Conservation (phyloP, 2,797 vertebrate species). For the Sphenopsis melanotis region DNA sequence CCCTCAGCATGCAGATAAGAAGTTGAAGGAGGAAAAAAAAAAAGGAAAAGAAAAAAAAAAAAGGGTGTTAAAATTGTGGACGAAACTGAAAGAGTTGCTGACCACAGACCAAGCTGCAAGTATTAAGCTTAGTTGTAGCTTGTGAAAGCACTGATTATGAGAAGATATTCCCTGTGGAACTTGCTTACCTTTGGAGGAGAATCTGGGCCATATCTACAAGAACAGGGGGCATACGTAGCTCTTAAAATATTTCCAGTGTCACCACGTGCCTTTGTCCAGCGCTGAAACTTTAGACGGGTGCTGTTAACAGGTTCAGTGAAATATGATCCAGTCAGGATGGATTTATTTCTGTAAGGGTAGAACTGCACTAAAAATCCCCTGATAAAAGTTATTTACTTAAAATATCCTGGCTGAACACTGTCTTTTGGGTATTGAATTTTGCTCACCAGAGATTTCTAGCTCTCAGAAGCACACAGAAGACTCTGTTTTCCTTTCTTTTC, state of each 20-base stretch:
- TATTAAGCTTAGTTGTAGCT: background rate
- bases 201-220: background rate
- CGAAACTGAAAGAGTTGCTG: background rate
- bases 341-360: conserved; percentile 52
- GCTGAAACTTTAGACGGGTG: conserved; percentile 27
- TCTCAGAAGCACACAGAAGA: background rate
- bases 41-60: background rate
- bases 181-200: background rate
- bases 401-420: conserved; percentile 4
- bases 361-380: conserved; percentile 2
- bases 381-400: conserved; percentile 45
- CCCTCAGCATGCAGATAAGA: background rate
- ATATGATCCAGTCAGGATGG: background rate
- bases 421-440: conserved; percentile 23
- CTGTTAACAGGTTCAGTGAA: conserved; percentile 30
- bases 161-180: background rate
- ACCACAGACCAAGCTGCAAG: background rate
- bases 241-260: conserved; percentile 3
- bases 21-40: background rate
- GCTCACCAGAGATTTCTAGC: background rate
- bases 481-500: background rate
- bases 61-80: background rate
- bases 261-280: conserved; percentile 13
- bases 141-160: background rate
- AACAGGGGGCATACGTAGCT: background rate